These are phyloP conservation scores for Dicyrtomina minuta DNA, from an alignment of 2,888 invertebrate genomes.

Conservation along the genomic window DNA sequence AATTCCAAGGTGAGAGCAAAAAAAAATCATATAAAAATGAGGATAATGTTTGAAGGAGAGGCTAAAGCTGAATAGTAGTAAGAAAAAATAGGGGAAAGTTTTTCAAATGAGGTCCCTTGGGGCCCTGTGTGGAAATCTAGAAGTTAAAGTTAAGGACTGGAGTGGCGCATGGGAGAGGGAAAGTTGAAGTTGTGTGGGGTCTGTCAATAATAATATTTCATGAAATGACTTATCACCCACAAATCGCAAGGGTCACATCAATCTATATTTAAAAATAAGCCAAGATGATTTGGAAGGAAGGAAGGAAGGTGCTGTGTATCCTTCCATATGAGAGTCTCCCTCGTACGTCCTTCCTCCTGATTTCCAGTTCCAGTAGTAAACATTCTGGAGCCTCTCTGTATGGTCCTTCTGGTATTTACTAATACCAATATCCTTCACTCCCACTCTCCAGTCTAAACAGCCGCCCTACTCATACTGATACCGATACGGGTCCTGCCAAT, in stretches of 20 bases:
- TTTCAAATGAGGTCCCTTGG: constrained; percentile 33
- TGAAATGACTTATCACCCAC: constrained; percentile 53
- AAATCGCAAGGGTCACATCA: constrained; percentile 53
- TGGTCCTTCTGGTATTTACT: no score
- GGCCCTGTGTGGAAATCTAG: background rate
- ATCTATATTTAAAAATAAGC: constrained; percentile 52
- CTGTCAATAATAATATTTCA: constrained; percentile 53
- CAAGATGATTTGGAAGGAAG: constrained; percentile 17
- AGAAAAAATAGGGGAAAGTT: constrained; percentile 3
- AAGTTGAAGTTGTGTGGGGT: constrained; percentile 2
- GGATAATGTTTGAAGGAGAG: background rate
- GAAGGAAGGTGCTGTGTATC: constrained; percentile 9
- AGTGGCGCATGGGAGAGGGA: background rate
- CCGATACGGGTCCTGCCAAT: no score
- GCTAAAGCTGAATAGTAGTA: background rate
- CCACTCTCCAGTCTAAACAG: no score
- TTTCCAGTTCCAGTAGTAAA: no score
- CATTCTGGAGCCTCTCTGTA: no score
- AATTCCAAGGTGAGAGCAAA: no score
- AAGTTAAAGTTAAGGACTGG: background rate
- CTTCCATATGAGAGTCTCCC: background rate
- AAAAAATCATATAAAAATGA: no score
- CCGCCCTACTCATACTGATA: no score
- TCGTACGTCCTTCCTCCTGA: background rate
- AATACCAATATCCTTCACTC: no score